Base-by-base conservation (phyloP, 1,140 invertebrate genomes). In the Hyphantria cunea region DNA sequence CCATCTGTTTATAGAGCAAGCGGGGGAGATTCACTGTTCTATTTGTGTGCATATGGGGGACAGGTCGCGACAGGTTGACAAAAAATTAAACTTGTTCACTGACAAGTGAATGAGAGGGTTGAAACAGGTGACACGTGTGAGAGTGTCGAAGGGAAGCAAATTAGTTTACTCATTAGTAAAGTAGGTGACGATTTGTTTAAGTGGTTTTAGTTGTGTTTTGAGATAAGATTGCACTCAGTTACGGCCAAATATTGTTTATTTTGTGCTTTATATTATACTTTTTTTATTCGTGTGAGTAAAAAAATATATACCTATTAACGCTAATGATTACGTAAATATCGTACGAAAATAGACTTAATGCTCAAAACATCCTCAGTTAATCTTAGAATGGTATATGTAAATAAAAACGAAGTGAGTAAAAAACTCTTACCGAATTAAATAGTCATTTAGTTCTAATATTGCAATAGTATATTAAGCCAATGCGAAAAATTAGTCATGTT, bases 1-100 rank as follows among this genome's bases (percentile, higher is more conserved):
- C 70, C 78, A 74, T 81, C 82, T 80, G 80, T 80, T 82, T 79
- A 80, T 82, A 85, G 80, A 74, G 70, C 55, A 72, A 65, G 72
- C 68, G 70, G 82, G 82, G 73, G 82, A 73, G 68, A 59, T 67
- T 42, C 54, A 65, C 64, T 64, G 50, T 60, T 66, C 67, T 73
- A 73, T 73, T 73, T 73, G 48, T 60, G 67, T 58, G 32, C 37
- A 13, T 17, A 17, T 56, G 48, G 61, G 62, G 48, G 48, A 61
- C 63, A 64, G 55, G 70, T 66, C 47, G 51, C 47, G 64, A 64
- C 79, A 76, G 79, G 78, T 78, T 76, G 64, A 80, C 72, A 72
- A 78, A 73, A 78, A 70, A 54, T 54, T 37, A 31, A 48, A 45
- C 33, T 53, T 60, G 56, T 42, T 50, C 37, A 42, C 15, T 60